Base-by-base conservation (phyloP, 2,113 vertebrate species). In the Catagonus wagneri region DNA sequence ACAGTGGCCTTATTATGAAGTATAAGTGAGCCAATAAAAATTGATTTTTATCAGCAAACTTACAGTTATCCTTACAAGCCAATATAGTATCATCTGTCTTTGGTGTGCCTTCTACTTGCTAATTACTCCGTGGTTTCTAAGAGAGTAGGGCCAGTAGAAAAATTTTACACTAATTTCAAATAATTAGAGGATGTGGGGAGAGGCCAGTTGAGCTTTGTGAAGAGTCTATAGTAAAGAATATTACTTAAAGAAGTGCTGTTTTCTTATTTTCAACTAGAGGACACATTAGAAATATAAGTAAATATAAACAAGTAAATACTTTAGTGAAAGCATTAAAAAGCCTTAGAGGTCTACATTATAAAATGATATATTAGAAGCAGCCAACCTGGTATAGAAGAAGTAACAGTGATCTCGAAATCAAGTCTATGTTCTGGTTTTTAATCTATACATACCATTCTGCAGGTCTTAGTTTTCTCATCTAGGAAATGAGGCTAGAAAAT, bases 21-120 rank as follows among this genome's bases (percentile, higher is more conserved):
- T 89, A 39, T 96, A 97, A 97, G 89, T 83, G 83, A 96, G 90
- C 83, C 29, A 1, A 95, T 96, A 97, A 97, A 97, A 96, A 96
- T 95, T 90, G 88, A 97, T 95, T 97, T 96, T 96, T 95, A 96
- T 95, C 92, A 93, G 90, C 93, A 97, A 98, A 94, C 81, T 95
- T 95, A 69, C 74, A 97, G 91, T 98, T 97, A 96, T 93, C 52
- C 78, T 97, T 95, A 97, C 17, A 97, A 95, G 44, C 81, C 81
- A 97, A 65, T 93, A 83, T 91, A 93, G 68, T 86, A 68, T 95
- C 32, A 11, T 68, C 74, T 93, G 92, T 22, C 68, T 96, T 94
- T 84, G 52, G 27, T 94, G 32, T 95, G 39, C 60, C 80, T 96
- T 96, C 61, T 69, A 83, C 27, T 97, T 96, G 61, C 61, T 96